Base-by-base conservation (phyloP, 2,797 vertebrate genomes). In the Pseudochirops cupreus region DNA sequence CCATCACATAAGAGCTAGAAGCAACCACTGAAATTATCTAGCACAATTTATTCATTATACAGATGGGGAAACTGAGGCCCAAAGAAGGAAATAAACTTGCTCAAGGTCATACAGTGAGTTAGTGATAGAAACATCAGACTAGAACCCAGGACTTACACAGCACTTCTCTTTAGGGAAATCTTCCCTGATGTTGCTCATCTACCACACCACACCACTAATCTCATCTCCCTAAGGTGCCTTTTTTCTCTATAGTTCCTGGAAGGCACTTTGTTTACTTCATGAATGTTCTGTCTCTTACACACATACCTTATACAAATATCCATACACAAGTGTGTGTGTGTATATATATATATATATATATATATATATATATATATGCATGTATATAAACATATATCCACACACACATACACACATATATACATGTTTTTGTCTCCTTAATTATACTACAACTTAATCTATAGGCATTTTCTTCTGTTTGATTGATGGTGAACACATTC, bases 1-100 rank as follows among this genome's bases (percentile, higher is more conserved):
- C 31, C 29, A 54, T 5, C 52, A 74, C 62, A 39, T n/a, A 29
- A 52, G 52, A 54, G 89, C 67, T 46, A 82, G 5, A 82, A 46
- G 67, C n/a, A 74, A 74, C 67, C n/a, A 46, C n/a, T 82, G 18
- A 54, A 33, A 90, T 62, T 99, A 98, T 97, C 99, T 99, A 99
- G 99, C 18, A 13, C 50, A 54, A 14, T 12, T 24, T 91, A 13
- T 2, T 82, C 21, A 46, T 54, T 54, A 21, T 91, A 91, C 13
- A 18, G 21, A 53, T 10, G 31, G 31, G 90, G 11, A 54, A 53
- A 53, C 52, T 54, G 4, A 91, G 90, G 52, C 90, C 13, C 52
- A 31, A 39, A 54, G 90, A 91, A 53, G 28, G 12, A 53, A 29
- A 54, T 29, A 53, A 55, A 33, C 11, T 91, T 91, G 28, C 28